Conservation (phyloP, 1,140 invertebrate species). For the Zaprionus kolodkinae region DNA sequence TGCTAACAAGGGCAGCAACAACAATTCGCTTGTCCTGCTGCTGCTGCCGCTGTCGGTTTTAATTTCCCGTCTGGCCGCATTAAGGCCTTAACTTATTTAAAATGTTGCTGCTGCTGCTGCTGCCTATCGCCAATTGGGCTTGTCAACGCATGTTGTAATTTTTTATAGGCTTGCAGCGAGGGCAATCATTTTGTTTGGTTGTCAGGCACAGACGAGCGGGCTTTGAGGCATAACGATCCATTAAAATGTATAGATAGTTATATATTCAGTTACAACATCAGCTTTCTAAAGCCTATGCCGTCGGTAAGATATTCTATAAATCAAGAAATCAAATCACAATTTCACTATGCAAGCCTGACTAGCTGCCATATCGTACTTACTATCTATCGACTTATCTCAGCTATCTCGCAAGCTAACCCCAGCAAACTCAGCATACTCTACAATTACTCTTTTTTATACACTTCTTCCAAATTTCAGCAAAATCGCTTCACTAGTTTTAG, state of each 20-base stretch:
- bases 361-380: background rate
- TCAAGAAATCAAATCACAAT: too few relatives aligned
- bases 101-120: slow-evolving; percentile 36
- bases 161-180: slow-evolving; percentile 1
- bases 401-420: background rate
- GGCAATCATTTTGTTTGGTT: background rate
- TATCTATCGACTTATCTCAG: background rate
- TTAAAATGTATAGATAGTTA: background rate
- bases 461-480: background rate
- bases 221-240: background rate
- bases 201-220: too few relatives aligned
- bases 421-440: background rate
- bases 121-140: slow-evolving; percentile 59
- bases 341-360: too few relatives aligned
- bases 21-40: slow-evolving; percentile 22
- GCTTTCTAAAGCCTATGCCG: background rate
- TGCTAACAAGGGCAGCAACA: slow-evolving; percentile 13
- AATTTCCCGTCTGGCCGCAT: slow-evolving; percentile 70
- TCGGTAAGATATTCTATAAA: too few relatives aligned
- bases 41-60: slow-evolving; percentile 52
- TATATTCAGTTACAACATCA: background rate
- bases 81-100: slow-evolving; percentile 65
- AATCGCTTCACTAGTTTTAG: background rate
- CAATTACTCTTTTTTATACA: background rate
- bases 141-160: slow-evolving; percentile 53